Base-by-base conservation (phyloP, 1,140 invertebrate genomes). In the Brevipalpus yothersi region DNA sequence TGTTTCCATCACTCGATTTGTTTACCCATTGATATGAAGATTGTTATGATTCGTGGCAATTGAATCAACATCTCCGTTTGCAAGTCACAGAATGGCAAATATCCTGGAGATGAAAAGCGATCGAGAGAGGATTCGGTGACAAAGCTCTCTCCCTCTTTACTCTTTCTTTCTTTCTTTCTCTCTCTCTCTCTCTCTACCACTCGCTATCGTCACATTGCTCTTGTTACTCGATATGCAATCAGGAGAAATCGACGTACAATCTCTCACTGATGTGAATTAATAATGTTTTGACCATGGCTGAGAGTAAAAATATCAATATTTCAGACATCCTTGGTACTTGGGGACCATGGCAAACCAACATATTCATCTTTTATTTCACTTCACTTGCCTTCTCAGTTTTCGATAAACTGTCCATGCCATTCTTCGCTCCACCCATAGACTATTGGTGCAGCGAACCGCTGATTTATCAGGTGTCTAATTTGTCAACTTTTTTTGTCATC, bases 371-470 rank as follows among this genome's bases (percentile, higher is more conserved):
- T 41, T 58, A 43, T 21, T 45, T 40, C 21, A 21, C n/a, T 12
- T 31, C 13, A 39, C 43, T 21, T 9, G 19, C 43, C 31, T 21
- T 58, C 41, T 43, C 41, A 9, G 43, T 40, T 42, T 58, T 58
- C 19, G 23, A 54, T 13, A 59, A 59, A 42, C 39, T 59, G 40
- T 13, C 31, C 12, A 53, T 59, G 17, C 17, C 40, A 8, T 59
- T 59, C 23, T 41, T 53, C 11, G 58, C 58, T 17, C 58, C 58
- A 23, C 40, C 40, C 31, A 59, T 59, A 19, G 39, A 59, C 40
- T 59, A 41, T 53, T 59, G 58, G 58, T 59, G 58, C 21, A 31
- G 10, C 17, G 47, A 53, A 42, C 51, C 45, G 17, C 7, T 42
- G 13, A 43, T 17, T 9, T 17, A 53, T 17, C 7, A 60, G 58